Evolutionary conservation across 2,797 vertebrate species (phyloP).

Genomic region (Sus cebifrons): DNA sequence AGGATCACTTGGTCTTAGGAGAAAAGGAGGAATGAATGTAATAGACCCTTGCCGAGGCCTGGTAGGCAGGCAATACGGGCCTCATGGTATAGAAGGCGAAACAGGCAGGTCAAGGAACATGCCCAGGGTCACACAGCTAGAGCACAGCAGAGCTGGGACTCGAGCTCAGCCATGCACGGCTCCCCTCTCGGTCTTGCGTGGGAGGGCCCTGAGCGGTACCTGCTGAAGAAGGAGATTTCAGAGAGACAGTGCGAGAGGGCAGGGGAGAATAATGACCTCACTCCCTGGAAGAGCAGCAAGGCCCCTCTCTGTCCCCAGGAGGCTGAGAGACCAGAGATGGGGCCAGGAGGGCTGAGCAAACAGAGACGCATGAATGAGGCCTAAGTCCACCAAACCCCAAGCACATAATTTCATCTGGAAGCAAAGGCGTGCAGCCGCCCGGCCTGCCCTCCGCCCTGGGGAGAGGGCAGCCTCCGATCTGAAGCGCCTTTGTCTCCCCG

Average conservation of each 20-base stretch:
- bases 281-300: constrained; percentile 55
- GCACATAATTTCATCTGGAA: constrained; percentile 85
- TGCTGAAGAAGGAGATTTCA: neutral
- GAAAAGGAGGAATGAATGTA: neutral
- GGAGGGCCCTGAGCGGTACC: neutral
- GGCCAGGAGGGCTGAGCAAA: constrained; percentile 80
- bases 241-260: neutral
- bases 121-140: neutral
- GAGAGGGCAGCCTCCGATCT: constrained; percentile 63
- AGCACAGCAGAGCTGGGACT: neutral
- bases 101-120: neutral
- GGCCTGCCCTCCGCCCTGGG: constrained; percentile 54
- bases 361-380: constrained; percentile 82
- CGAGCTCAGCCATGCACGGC: neutral
- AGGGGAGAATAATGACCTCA: neutral
- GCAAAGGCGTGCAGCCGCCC: constrained; percentile 45
- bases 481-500: constrained; percentile 81
- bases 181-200: accelerated
- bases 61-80: neutral
- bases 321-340: constrained; percentile 69
- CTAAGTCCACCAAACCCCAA: constrained; percentile 86
- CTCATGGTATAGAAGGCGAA: neutral
- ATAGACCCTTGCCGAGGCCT: neutral
- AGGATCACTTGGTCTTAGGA: neutral
- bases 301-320: constrained; percentile 72